Conservation (phyloP, 2,888 invertebrate species). For the Coleophora deauratella region DNA sequence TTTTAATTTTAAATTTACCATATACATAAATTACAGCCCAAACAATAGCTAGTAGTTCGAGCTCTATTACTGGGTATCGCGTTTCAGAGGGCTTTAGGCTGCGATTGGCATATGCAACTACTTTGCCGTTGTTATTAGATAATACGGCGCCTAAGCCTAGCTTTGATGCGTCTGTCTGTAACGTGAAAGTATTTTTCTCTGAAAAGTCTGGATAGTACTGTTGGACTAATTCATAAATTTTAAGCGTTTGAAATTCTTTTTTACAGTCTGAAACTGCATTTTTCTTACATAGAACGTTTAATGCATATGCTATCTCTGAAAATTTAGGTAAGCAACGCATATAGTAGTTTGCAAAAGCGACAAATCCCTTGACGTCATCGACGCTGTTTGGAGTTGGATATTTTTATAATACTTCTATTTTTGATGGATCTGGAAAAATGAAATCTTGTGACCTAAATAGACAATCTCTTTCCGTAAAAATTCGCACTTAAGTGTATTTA, state of each 20-base stretch:
- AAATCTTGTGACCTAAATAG: constrained; percentile 11
- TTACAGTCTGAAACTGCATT: not conserved
- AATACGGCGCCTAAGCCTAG: not conserved
- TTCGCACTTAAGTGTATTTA: constrained; percentile 11
- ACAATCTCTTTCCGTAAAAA: constrained; percentile 7
- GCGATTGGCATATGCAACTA: not conserved
- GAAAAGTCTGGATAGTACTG: constrained; percentile 7
- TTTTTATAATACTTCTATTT: constrained; percentile 3
- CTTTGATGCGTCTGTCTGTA: not conserved
- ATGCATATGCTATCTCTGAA: constrained; percentile 2
- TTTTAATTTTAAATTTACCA: not conserved
- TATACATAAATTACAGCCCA: not conserved
- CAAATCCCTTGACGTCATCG: constrained; percentile 6
- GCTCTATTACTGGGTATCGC: not conserved
- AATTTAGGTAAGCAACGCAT: constrained; percentile 3
- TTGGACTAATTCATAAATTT: constrained; percentile 1
- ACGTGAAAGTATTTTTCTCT: not conserved
- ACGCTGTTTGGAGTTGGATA: constrained; percentile 13
- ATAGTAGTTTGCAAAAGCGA: constrained; percentile 8
- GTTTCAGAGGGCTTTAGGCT: not conserved
- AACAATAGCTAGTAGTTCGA: not conserved
- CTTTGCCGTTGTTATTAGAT: not conserved
- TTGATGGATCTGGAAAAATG: constrained; percentile 10
- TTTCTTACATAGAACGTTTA: constrained; percentile 3
- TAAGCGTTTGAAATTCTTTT: constrained; percentile 9